A percentile compares a stretch with the other conserved stretches of the same genome.
These are phyloP conservation scores for Hestina assimilis DNA, from an alignment of 1,140 invertebrate species.

Conservation along the genomic window DNA sequence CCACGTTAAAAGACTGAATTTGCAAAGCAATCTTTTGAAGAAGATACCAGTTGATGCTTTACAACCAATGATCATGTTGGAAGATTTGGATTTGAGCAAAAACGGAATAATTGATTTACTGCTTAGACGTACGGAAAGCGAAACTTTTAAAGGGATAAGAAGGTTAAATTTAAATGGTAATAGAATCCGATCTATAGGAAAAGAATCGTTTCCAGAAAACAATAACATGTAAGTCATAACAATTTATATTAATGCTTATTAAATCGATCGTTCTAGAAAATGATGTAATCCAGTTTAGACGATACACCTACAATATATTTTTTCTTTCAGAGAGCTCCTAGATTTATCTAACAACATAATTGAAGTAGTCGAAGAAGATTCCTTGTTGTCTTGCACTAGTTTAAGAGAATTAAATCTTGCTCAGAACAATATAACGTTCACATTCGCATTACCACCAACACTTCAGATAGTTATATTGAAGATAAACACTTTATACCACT, in stretches of 20 bases:
- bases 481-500: conserved; percentile 64
- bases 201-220: conserved; percentile 58
- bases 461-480: conserved; percentile 60
- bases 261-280: not conserved
- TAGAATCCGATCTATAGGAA: conserved; percentile 56
- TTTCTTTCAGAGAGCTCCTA: conserved; percentile 61
- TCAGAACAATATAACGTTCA: conserved; percentile 67
- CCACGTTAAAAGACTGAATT: conserved; percentile 53
- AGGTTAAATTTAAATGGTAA: conserved; percentile 62
- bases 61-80: conserved; percentile 46
- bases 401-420: conserved; percentile 68
- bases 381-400: conserved; percentile 52
- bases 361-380: conserved; percentile 60
- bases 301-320: conserved; percentile 2
- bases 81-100: conserved; percentile 66
- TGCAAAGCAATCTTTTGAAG: conserved; percentile 63
- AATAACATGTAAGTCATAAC: conserved; percentile 61
- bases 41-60: conserved; percentile 60
- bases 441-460: conserved; percentile 52
- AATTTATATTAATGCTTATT: not conserved
- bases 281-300: not conserved
- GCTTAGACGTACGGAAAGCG: conserved; percentile 38
- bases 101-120: conserved; percentile 64
- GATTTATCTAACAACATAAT: conserved; percentile 73
- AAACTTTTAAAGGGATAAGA: conserved; percentile 48